Base-by-base conservation (phyloP, 2,888 invertebrate species). In the Pandemis heparana region DNA sequence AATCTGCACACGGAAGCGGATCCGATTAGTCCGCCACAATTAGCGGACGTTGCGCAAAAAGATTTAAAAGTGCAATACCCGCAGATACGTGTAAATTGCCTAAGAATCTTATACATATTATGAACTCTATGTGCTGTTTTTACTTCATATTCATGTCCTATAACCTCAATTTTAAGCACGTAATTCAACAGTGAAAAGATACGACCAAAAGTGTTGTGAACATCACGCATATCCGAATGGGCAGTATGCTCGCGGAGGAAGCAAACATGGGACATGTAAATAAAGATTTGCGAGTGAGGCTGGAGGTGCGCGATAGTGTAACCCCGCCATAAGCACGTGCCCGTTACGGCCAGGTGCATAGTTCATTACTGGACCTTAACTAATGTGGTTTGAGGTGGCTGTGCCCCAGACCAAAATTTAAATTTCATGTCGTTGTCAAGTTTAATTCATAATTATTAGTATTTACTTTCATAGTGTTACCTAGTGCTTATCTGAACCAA, bases 1-100 rank as follows among this genome's bases (percentile, higher is more conserved):
- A 92, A 94, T 93, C 91, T 89, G 89, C 90, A 90, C 90, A 89
- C 88, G 87, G 86, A 84, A 88, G 84, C 85, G 85, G 85, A 92
- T 91, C 86, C 86, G 90, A 89, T 92, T 92, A 92, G 87, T 87
- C 83, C 79, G 81, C 87, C 87, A 85, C 90, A 90, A 92, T 92
- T 91, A 91, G 86, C 83, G 80, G 77, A 76, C 83, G 75, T 76
- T 77, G 76, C 77, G 77, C 77, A 82, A 84, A 85, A 85, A 82
- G 78, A 80, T 80, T 81, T 78, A 77, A 79, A 80, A 80, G 75
- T 80, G 77, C 76, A 65, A 76, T 74, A 66, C 75, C 63, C 68
- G 66, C 71, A 71, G 60, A 64, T 63, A 60, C 43, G 53, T 53
- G 66, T 43, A 66, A 53, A 56, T 32, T 18, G 41, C 5, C 12